A percentile compares a stretch with the other conserved stretches of the same genome.
Evolutionary conservation across 2,888 invertebrate species (phyloP).

Genomic region (Dryocosmus kuriphilus): DNA sequence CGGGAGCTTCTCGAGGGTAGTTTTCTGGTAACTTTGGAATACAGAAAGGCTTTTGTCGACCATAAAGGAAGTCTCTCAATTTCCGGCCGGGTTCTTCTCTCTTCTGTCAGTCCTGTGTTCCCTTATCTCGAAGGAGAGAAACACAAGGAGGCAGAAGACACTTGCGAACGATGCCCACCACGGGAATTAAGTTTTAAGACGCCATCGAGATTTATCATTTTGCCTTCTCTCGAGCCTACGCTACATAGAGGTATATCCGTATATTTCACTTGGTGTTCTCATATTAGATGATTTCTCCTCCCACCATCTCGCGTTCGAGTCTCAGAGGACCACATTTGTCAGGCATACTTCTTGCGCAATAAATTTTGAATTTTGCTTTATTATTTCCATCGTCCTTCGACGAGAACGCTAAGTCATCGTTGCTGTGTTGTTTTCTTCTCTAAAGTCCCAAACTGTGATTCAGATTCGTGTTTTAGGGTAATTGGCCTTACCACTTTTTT

Average conservation of each 20-base stretch:
- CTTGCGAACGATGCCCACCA: slow-evolving; percentile 46
- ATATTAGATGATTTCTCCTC: slow-evolving; percentile 30
- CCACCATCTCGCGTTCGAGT: neutral
- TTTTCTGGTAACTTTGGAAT: slow-evolving; percentile 51
- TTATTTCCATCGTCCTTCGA: slow-evolving; percentile 30
- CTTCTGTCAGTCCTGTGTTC: slow-evolving; percentile 22
- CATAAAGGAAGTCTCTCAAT: slow-evolving; percentile 53
- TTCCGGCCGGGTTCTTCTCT: slow-evolving; percentile 48
- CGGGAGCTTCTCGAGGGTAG: slow-evolving; percentile 42
- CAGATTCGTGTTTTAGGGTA: slow-evolving; percentile 14
- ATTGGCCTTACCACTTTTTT: neutral
- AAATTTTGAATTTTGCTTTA: slow-evolving; percentile 40
- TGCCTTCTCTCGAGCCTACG: slow-evolving; percentile 36
- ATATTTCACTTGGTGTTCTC: slow-evolving; percentile 33
- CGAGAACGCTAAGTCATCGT: slow-evolving; percentile 19
- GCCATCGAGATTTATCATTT: slow-evolving; percentile 64
- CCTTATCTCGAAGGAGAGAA: slow-evolving; percentile 42
- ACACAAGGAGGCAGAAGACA: slow-evolving; percentile 41
- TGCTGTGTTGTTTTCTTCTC: slow-evolving; percentile 33
- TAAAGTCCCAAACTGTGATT: slow-evolving; percentile 24
- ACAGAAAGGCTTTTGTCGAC: slow-evolving; percentile 55
- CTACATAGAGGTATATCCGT: too few relatives aligned
- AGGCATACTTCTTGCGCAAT: slow-evolving; percentile 37
- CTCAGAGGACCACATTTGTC: slow-evolving; percentile 25
- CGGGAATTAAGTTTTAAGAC: slow-evolving; percentile 67